Base-by-base conservation (phyloP, 2,888 invertebrate species). In the Microchrysa polita region DNA sequence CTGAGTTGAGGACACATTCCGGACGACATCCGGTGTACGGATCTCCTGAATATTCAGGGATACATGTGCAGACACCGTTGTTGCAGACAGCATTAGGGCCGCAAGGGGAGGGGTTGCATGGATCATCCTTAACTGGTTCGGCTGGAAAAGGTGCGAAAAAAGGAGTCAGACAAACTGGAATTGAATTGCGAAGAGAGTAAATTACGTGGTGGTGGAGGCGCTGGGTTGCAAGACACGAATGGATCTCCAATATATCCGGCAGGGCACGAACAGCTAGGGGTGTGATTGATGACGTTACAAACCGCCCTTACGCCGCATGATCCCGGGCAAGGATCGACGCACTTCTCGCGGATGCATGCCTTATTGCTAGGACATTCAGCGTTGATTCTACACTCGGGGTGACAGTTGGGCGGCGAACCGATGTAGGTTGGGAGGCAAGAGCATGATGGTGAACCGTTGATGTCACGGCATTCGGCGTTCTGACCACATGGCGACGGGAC, bases 361-460 rank as follows among this genome's bases (percentile, higher is more conserved):
- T 88, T 88, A 80, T 90, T 88, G 63, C 88, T 87, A 4, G 89
- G 83, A 81, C 93, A 93, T 80, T 93, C 92, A 12, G 91, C 89
- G 80, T 89, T 93, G 77, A 90, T 88, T 20, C 91, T 87, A 82
- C 93, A 93, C 84, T 94, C 93, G 0, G 94, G 93, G 76, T 88
- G 88, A 81, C 94, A 94, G 75, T 88, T 88, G 14, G 91, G 91
- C 60, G 95, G 92, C n/a, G 88, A 85, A 48, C 94, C 94, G 74
- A 90, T 88, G 81, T 90, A 92, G 76, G 89, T 90, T 55, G 90
- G 87, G 75, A 90, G 86, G 81, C 94, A 94, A n/a, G 90, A 88
- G 77, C 90, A 90, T 1, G 88, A 87, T 7, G 89, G 87, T 16
- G 84, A 82, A 27, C 86, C 87, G 57, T 86, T 83, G 16, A 87